A percentile compares a stretch with the other conserved stretches of the same genome.
Conservation (phyloP, 2,113 vertebrate species). For the Carassius carassius region DNA sequence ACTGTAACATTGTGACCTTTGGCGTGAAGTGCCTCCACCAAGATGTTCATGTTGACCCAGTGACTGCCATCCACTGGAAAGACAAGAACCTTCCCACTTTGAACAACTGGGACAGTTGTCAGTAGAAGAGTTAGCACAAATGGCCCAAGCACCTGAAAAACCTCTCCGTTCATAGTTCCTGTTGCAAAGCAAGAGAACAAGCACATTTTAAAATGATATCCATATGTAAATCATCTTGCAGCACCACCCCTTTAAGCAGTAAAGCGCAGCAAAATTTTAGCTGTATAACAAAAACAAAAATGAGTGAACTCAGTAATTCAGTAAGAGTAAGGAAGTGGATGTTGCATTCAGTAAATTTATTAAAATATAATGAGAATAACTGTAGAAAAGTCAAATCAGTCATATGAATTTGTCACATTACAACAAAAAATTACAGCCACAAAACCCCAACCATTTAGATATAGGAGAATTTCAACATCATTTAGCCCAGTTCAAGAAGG, state of each 20-base stretch:
- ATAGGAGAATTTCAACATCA: not conserved
- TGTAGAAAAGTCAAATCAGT: not conserved
- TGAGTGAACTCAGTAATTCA: not conserved
- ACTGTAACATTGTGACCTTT: constrained; percentile 67
- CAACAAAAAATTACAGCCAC: not conserved
- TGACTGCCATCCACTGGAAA: constrained; percentile 71
- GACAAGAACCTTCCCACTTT: constrained; percentile 67
- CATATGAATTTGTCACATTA: not conserved
- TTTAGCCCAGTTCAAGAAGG: not conserved
- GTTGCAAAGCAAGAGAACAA: not conserved
- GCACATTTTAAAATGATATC: not conserved
- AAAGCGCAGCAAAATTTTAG: not conserved
- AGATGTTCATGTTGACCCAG: constrained; percentile 67
- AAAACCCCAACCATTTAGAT: not conserved
- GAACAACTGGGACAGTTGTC: not conserved
- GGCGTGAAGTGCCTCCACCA: constrained; percentile 67
- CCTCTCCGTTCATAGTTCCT: constrained; percentile 42
- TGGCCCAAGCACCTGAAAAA: not conserved
- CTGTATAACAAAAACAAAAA: not conserved
- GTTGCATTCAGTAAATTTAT: not conserved
- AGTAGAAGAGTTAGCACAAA: constrained; percentile 26
- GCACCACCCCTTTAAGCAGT: not conserved
- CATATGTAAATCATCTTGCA: not conserved
- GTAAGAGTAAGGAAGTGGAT: not conserved
- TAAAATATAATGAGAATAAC: not conserved